Conservation (phyloP, 2,797 vertebrate genomes). For the Emys orbicularis region DNA sequence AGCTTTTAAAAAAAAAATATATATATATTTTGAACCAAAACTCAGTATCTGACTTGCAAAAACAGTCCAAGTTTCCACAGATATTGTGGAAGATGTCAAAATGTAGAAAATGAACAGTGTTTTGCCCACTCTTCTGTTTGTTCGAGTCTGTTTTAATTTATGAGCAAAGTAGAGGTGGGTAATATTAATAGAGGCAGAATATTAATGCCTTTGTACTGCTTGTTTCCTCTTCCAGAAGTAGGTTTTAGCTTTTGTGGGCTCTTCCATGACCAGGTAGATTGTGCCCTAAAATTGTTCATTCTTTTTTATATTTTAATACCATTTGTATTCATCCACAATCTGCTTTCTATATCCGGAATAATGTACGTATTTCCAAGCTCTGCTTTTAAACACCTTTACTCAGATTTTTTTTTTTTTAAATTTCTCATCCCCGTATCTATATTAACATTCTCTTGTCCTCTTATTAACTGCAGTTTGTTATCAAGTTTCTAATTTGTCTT, state of each 20-base stretch:
- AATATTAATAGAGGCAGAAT: background rate
- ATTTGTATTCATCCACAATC: background rate
- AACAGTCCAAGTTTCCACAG: background rate
- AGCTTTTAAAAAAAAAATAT: background rate
- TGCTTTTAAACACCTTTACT: background rate
- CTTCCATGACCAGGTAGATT: background rate
- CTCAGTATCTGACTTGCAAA: background rate
- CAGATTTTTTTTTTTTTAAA: background rate
- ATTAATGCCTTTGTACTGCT: background rate
- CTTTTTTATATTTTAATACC: background rate
- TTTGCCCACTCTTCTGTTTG: too few relatives aligned
- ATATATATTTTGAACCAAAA: background rate
- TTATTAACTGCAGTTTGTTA: background rate
- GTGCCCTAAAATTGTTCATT: background rate
- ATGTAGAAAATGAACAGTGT: background rate
- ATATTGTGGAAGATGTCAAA: background rate
- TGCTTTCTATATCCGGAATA: background rate
- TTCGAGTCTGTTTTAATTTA: background rate
- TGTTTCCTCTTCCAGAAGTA: background rate
- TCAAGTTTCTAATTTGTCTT: slow-evolving; percentile 6
- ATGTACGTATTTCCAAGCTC: background rate
- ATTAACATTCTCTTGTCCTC: background rate
- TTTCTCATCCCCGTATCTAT: background rate
- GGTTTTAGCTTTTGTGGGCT: background rate
- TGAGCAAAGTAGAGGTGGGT: background rate